These are phyloP conservation scores for Mus minutoides DNA, from an alignment of 2,797 vertebrate species.

Conservation along the genomic window DNA sequence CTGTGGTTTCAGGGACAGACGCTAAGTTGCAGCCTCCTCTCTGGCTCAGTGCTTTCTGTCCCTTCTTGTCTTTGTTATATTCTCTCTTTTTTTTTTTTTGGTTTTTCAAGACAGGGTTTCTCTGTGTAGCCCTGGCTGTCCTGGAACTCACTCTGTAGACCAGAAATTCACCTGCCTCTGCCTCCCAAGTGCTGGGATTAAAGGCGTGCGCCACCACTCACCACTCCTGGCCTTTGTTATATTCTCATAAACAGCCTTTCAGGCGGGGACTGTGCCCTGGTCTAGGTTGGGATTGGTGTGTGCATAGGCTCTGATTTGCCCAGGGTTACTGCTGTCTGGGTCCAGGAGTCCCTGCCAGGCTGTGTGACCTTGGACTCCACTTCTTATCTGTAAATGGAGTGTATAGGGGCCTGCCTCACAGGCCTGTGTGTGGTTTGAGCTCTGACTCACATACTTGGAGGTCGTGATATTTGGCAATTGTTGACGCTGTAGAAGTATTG, in stretches of 20 bases:
- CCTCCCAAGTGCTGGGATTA: too few relatives aligned
- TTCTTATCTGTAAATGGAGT: conserved; percentile 4
- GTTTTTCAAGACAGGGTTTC: too few relatives aligned
- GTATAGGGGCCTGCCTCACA: not conserved
- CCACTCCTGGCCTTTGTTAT: too few relatives aligned
- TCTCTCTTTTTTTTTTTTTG: too few relatives aligned
- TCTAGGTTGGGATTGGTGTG: not conserved
- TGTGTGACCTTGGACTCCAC: not conserved
- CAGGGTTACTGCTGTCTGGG: not conserved
- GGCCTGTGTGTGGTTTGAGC: not conserved
- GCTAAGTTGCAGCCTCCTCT: fast-evolving
- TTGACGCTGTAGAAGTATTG: not conserved
- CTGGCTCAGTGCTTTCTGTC: not conserved
- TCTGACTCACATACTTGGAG: not conserved
- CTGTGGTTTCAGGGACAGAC: not conserved
- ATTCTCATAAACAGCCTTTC: not conserved
- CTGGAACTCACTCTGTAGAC: too few relatives aligned
- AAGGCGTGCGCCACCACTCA: too few relatives aligned
- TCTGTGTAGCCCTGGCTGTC: too few relatives aligned
- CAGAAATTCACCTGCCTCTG: too few relatives aligned
- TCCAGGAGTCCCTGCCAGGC: not conserved
- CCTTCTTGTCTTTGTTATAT: not conserved
- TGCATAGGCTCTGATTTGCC: not conserved
- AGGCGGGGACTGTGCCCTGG: not conserved
- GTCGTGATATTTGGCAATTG: not conserved